A percentile compares a stretch with the other conserved stretches of the same genome.
Evolutionary conservation across 2,797 vertebrate species (phyloP).

Genomic region (Neosilurus hyrtlii): DNA sequence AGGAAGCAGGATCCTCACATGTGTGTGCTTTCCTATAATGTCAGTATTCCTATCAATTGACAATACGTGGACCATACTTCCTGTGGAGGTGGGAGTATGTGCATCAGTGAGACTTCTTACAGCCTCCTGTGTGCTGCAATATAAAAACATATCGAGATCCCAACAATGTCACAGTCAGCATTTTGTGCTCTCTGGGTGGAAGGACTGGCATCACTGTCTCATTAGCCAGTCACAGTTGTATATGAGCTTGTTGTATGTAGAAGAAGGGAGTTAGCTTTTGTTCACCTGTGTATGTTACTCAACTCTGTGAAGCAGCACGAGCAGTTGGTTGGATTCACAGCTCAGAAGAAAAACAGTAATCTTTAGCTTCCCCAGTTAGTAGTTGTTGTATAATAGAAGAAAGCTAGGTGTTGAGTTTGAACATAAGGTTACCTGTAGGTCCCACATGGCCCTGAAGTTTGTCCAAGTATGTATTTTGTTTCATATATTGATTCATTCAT

Average conservation of each 20-base stretch:
- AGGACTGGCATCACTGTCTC: not conserved
- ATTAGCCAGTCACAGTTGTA: not conserved
- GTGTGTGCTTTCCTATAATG: not conserved
- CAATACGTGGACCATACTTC: not conserved
- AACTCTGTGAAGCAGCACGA: not conserved
- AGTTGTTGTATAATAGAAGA: not conserved
- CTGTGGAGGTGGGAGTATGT: not conserved
- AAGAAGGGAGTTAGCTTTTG: not conserved
- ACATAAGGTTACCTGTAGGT: no score
- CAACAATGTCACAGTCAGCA: not conserved
- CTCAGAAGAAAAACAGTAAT: not conserved
- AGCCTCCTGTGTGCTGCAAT: not conserved
- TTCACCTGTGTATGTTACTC: not conserved
- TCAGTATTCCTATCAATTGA: not conserved
- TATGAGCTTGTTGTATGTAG: not conserved
- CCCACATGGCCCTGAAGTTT: not conserved
- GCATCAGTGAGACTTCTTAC: not conserved
- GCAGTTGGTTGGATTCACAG: not conserved
- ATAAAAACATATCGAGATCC: not conserved
- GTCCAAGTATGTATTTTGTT: not conserved
- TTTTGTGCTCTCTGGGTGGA: not conserved
- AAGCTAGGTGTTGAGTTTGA: not conserved
- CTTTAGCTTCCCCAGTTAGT: not conserved
- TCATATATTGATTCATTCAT: no score
- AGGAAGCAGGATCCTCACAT: slow-evolving; percentile 32